Conservation (phyloP, 2,797 vertebrate genomes). For the Mycteria americana region DNA sequence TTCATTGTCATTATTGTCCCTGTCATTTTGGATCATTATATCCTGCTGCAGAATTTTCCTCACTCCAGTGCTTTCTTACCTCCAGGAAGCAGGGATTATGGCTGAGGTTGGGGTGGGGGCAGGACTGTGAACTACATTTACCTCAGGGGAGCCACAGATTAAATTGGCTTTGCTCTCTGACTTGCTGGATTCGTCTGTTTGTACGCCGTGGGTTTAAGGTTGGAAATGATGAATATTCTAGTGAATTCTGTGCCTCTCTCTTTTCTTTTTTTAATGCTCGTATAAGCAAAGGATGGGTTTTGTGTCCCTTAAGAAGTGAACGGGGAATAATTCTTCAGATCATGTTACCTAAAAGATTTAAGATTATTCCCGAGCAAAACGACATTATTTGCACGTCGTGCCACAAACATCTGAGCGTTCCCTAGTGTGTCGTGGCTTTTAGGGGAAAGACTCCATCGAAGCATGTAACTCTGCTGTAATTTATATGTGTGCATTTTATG, state of each 20-base stretch:
- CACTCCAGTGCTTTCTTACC: constrained; percentile 96
- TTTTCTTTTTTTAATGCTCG: constrained; percentile 26
- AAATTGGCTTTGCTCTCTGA: constrained; percentile 89
- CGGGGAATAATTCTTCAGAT: constrained; percentile 2
- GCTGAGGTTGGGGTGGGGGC: constrained; percentile 80
- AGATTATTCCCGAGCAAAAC: neutral
- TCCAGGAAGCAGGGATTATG: constrained; percentile 91
- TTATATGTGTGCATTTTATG: neutral
- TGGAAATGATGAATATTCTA: constrained; percentile 77
- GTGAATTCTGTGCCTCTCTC: constrained; percentile 50
- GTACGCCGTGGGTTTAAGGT: constrained; percentile 77
- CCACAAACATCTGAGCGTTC: neutral
- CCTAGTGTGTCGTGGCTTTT: neutral
- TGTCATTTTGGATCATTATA: constrained; percentile 98
- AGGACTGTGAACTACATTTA: constrained; percentile 82
- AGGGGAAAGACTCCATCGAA: neutral
- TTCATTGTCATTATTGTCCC: constrained; percentile 99
- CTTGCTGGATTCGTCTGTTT: constrained; percentile 81
- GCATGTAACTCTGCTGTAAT: constrained; percentile 21
- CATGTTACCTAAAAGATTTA: neutral
- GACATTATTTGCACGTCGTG: neutral
- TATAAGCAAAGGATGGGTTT: constrained; percentile 52
- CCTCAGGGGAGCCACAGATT: constrained; percentile 90
- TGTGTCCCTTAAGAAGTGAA: constrained; percentile 42
- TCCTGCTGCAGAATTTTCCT: constrained; percentile 91